Evolutionary conservation across 1,140 invertebrate genomes (phyloP), one percentile per base, ranked within the genome.

Genomic region (Apocrypta bakeri): DNA sequence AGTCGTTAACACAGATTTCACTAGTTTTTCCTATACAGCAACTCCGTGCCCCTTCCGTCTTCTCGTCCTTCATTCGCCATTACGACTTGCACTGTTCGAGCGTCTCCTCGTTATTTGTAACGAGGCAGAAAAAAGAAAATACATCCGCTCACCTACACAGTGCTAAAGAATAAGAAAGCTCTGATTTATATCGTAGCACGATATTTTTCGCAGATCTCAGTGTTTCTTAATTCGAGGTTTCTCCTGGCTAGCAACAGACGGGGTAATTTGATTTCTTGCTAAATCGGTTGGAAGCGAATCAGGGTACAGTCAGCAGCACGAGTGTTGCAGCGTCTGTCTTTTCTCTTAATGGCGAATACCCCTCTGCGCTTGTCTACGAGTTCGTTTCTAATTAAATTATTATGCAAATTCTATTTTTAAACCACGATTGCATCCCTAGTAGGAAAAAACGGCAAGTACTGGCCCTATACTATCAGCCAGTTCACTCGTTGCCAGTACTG

Each of bases 201-300:
- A 90, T 91, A 91, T 90, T 92, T 91, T 91, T 87, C 89, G 91
- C 89, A 88, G 84, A 82, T 88, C 89, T 92, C 90, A 90, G 90
- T 90, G 87, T 90, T 92, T 91, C 90, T 91, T 92, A 91, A 92
- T 92, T 91, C 89, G 90, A 90, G 87, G 88, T 88, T 87, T 87
- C 90, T 87, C 85, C 85, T 83, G 82, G 85, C 84, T 86, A 86
- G 83, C 85, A 83, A 84, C 84, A 79, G 86, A 85, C 85, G 85
- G 83, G 85, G 87, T 91, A 90, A 91, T 90, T 91, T 89, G 85
- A 91, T 91, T 91, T 89, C 87, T 86, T 84, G 87, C 84, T 85
- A 89, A 90, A 89, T 90, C 89, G 87, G 87, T 88, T 87, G 85
- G 90, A 90, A 90, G 86, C 90, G 89, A 91, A 91, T 90, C 88